Evolutionary conservation across 2,797 vertebrate genomes (phyloP).

Genomic region (Delichon dasypus): DNA sequence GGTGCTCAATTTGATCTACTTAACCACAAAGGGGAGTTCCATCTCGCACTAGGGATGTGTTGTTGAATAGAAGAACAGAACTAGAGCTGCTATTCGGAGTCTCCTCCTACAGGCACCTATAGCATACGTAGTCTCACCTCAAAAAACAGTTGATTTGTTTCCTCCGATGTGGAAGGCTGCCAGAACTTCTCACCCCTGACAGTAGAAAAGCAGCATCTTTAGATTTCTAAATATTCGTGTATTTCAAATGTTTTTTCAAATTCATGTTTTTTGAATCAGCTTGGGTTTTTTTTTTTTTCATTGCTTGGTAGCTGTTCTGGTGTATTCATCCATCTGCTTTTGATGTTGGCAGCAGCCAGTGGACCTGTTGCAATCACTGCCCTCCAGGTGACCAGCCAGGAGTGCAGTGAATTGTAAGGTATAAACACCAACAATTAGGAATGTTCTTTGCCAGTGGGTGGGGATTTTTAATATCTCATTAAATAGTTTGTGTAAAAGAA

Average conservation of each 20-base stretch:
- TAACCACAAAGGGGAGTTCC: background rate
- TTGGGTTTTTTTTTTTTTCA: background rate
- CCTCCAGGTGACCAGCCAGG: background rate
- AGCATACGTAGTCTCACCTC: background rate
- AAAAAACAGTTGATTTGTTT: background rate
- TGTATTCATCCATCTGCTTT: background rate
- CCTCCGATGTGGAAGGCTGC: background rate
- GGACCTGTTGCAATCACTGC: background rate
- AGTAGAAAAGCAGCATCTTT: background rate
- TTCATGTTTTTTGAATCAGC: background rate
- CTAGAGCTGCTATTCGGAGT: rapidly evolving
- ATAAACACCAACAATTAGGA: background rate
- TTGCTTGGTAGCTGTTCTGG: background rate
- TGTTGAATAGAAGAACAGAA: background rate
- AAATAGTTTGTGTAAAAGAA: background rate
- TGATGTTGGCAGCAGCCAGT: background rate
- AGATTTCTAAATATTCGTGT: background rate
- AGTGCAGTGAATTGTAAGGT: background rate
- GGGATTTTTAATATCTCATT: background rate
- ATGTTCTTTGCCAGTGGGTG: background rate
- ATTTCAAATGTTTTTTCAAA: background rate
- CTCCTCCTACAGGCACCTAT: background rate
- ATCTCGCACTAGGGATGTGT: background rate
- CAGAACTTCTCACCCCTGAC: background rate
- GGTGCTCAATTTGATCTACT: background rate